Conservation (phyloP, 1,140 invertebrate species). For the Drosophila prosaltans region DNA sequence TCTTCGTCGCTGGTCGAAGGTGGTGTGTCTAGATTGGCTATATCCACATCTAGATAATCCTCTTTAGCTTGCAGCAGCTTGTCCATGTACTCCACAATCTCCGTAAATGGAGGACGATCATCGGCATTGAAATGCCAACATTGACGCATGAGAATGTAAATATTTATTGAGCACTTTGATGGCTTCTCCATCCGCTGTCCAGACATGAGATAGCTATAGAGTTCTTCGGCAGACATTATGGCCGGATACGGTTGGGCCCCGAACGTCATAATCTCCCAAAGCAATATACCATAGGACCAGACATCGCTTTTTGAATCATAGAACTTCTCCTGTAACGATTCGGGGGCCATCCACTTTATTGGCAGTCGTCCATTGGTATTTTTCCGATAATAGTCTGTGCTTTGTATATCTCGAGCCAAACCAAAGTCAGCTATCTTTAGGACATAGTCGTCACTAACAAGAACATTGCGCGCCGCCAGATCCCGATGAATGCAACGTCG, state of each 20-base stretch:
- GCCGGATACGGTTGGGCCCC: slow-evolving; percentile 96
- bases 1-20: slow-evolving; percentile 91
- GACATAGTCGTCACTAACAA: slow-evolving; percentile 95
- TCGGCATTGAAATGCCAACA: slow-evolving; percentile 96
- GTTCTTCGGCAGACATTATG: slow-evolving; percentile 89
- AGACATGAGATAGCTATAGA: slow-evolving; percentile 92
- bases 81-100: slow-evolving; percentile 94
- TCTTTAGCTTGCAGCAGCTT: slow-evolving; percentile 94
- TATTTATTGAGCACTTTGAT: slow-evolving; percentile 95
- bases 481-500: slow-evolving; percentile 98
- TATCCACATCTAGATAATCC: slow-evolving; percentile 94
- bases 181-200: slow-evolving; percentile 98
- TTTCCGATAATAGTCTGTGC: slow-evolving; percentile 98
- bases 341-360: slow-evolving; percentile 99
- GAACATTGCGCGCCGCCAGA: slow-evolving; percentile 97
- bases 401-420: slow-evolving; percentile 96
- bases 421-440: slow-evolving; percentile 99
- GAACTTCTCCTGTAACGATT: slow-evolving; percentile 96
- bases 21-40: slow-evolving; percentile 91
- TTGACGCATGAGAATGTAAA: slow-evolving; percentile 96
- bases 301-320: slow-evolving; percentile 98
- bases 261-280: slow-evolving; percentile 98
- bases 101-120: slow-evolving; percentile 93
- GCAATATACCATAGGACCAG: slow-evolving; percentile 96
- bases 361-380: slow-evolving; percentile 96